Conservation (phyloP, 2,797 vertebrate genomes). For the Notamacropus eugenii region DNA sequence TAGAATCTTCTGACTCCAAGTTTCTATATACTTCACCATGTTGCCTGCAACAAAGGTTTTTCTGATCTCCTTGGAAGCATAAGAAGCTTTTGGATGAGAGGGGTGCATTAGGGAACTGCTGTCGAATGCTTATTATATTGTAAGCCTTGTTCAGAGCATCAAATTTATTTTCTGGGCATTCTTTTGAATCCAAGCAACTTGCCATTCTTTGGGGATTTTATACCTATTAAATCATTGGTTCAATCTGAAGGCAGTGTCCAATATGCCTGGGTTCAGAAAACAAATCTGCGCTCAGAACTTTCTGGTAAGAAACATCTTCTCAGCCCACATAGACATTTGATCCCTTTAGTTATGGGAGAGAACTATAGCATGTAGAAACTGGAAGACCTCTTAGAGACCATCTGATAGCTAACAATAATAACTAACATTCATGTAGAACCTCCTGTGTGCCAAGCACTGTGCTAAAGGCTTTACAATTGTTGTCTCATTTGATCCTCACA, state of each 20-base stretch:
- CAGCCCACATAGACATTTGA: neutral
- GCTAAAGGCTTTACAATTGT: neutral
- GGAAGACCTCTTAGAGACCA: neutral
- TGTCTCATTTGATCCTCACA: neutral
- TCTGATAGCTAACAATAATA: neutral
- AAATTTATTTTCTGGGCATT: constrained; percentile 29
- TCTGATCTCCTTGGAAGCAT: constrained; percentile 8
- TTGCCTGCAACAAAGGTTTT: constrained; percentile 32
- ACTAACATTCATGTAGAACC: neutral
- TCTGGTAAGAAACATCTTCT: neutral
- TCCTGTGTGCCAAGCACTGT: neutral
- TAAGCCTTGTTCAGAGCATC: constrained; percentile 9
- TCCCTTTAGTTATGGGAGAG: neutral
- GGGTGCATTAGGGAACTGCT: neutral
- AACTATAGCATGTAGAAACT: neutral
- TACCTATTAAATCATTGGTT: neutral
- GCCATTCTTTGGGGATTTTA: neutral
- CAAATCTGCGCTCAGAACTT: constrained; percentile 9
- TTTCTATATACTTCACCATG: neutral
- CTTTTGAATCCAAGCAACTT: neutral
- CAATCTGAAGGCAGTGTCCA: neutral
- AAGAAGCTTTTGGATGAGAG: constrained; percentile 19
- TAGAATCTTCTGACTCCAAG: neutral
- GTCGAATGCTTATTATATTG: neutral
- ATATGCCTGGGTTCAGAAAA: neutral